Percentiles rank a stretch among this genome's conserved stretches.
Evolutionary conservation across 1,140 invertebrate species (phyloP).

Genomic region (Pseudomyrmex pallidus): DNA sequence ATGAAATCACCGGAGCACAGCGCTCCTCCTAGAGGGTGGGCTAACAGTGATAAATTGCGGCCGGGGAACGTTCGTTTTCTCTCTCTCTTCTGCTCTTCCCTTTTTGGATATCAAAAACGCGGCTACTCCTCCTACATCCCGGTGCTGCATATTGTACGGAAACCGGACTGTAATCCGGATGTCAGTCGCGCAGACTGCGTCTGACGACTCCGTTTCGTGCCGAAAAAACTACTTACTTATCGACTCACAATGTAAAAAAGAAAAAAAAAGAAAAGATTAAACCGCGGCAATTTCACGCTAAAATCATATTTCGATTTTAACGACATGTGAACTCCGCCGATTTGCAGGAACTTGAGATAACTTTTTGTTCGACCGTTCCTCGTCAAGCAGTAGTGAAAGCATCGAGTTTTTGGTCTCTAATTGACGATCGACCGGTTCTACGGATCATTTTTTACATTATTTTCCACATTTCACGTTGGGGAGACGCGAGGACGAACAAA

Average conservation of each 20-base stretch:
- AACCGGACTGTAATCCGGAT: constrained; percentile 19
- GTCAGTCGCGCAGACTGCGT: constrained; percentile 19
- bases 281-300: not conserved
- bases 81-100: constrained; percentile 11
- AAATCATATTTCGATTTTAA: not conserved
- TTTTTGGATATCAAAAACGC: constrained; percentile 45
- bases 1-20: constrained; percentile 72
- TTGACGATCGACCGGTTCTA: constrained; percentile 35
- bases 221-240: constrained; percentile 18
- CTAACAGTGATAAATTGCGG: constrained; percentile 48
- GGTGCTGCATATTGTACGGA: not conserved
- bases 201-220: constrained; percentile 8
- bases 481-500: not conserved
- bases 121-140: constrained; percentile 27
- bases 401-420: constrained; percentile 33
- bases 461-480: constrained; percentile 21
- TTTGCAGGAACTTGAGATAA: not conserved
- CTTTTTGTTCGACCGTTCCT: not conserved
- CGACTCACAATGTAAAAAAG: not conserved
- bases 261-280: not conserved
- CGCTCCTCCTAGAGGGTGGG: constrained; percentile 65
- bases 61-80: not conserved
- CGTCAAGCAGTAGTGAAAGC: constrained; percentile 7
- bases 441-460: constrained; percentile 1
- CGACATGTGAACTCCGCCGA: not conserved